Evolutionary conservation across 1,140 invertebrate species (phyloP).

Genomic region (Epicauta chinensis): DNA sequence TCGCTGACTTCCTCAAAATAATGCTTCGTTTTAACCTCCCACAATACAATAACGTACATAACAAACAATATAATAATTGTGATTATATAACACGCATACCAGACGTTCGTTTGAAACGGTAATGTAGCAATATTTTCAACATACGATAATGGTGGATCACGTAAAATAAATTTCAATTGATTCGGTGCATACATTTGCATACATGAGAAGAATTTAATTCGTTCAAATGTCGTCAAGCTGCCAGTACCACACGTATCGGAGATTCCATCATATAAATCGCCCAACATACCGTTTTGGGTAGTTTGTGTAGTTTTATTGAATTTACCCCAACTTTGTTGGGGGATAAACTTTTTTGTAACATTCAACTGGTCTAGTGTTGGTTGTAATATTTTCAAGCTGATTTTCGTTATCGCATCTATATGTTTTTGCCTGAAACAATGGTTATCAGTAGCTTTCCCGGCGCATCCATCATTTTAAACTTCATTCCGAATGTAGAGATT

Average conservation of each 20-base stretch:
- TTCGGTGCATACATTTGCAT: conserved; percentile 49
- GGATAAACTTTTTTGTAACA: conserved; percentile 45
- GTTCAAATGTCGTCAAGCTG: not conserved
- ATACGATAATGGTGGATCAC: conserved; percentile 54
- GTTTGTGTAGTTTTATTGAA: conserved; percentile 21
- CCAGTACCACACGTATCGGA: not conserved
- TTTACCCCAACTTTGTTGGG: conserved; percentile 46
- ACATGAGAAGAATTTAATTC: conserved; percentile 43
- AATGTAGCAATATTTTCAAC: conserved; percentile 56
- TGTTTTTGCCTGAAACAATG: conserved; percentile 43
- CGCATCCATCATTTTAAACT: not conserved
- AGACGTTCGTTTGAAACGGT: conserved; percentile 51
- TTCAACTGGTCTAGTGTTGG: conserved; percentile 48
- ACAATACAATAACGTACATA: conserved; percentile 20
- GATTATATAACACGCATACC: conserved; percentile 47
- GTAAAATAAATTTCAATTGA: conserved; percentile 53
- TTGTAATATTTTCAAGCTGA: conserved; percentile 48
- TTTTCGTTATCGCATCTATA: conserved; percentile 51
- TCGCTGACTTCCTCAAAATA: not conserved
- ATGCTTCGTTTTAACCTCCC: conserved; percentile 18
- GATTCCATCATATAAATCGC: conserved; percentile 28
- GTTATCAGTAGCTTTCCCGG: not conserved
- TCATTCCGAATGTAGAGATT: too few species aligned
- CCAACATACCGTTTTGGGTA: conserved; percentile 51
- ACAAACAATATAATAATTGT: conserved; percentile 13